Conservation (phyloP, 2,888 invertebrate genomes). For the Drosophila kambysellisi region DNA sequence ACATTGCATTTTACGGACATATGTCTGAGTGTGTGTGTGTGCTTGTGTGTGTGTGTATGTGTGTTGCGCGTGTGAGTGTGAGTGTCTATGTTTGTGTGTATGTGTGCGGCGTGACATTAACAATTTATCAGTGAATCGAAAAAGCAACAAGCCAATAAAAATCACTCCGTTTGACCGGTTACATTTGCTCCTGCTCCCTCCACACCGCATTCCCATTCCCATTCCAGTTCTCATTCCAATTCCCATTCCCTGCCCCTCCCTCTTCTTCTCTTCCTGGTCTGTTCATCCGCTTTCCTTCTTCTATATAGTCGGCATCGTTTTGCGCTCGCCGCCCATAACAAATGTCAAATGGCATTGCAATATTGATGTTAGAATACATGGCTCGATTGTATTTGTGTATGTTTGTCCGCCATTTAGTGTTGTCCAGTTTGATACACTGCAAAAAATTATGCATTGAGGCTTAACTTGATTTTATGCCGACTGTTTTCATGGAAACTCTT, state of each 20-base stretch:
- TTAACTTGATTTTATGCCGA: not conserved
- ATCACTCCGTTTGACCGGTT: constrained; percentile 79
- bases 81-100: constrained; percentile 23
- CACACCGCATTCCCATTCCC: constrained; percentile 3
- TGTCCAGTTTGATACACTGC: constrained; percentile 12
- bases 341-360: constrained; percentile 73
- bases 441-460: not conserved
- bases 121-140: constrained; percentile 79
- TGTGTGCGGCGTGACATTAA: constrained; percentile 68
- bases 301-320: constrained; percentile 45
- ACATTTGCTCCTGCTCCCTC: constrained; percentile 54
- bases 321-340: constrained; percentile 49
- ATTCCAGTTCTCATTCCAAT: not conserved
- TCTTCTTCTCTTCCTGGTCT: not conserved
- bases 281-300: constrained; percentile 19
- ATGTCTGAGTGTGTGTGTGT: constrained; percentile 29
- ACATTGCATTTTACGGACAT: constrained; percentile 69
- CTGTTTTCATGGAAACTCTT: not conserved
- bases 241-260: not conserved
- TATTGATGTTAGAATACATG: constrained; percentile 73
- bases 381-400: constrained; percentile 35
- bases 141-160: constrained; percentile 79
- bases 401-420: constrained; percentile 26
- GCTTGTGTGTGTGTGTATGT: constrained; percentile 27
- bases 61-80: constrained; percentile 11